Evolutionary conservation across 2,113 vertebrate species (phyloP).

Genomic region (Cynopterus brachyotis): DNA sequence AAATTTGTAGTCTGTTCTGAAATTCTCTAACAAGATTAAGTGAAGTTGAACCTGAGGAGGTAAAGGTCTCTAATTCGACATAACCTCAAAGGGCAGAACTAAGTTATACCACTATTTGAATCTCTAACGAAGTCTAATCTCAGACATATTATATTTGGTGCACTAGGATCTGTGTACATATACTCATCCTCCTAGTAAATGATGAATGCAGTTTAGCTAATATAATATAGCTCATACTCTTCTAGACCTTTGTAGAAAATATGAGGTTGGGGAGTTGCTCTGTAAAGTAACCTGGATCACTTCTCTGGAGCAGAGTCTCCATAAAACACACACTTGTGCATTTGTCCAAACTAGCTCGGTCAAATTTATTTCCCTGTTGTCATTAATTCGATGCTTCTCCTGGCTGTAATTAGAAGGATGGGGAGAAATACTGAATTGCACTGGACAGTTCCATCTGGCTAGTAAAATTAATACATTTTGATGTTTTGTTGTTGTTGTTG

Average conservation of each 20-base stretch:
- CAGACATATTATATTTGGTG: conserved; percentile 70
- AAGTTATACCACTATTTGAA: conserved; percentile 77
- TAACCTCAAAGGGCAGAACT: conserved; percentile 76
- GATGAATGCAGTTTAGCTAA: conserved; percentile 61
- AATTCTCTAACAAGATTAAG: conserved; percentile 78
- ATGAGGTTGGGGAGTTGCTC: neutral
- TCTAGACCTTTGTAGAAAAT: conserved; percentile 1
- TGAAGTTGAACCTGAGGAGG: conserved; percentile 74
- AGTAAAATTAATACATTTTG: neutral
- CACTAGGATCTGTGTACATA: conserved; percentile 67
- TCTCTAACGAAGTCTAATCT: conserved; percentile 77
- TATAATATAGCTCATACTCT: conserved; percentile 38
- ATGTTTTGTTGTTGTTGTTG: fast-evolving
- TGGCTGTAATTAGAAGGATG: neutral
- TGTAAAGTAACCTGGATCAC: neutral
- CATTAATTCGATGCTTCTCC: neutral
- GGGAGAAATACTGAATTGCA: neutral
- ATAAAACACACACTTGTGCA: neutral
- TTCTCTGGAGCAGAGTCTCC: neutral
- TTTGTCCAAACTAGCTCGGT: neutral
- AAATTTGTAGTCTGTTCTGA: conserved; percentile 76
- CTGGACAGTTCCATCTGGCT: neutral
- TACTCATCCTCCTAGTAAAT: conserved; percentile 63
- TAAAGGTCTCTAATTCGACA: conserved; percentile 79
- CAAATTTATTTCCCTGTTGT: conserved; percentile 25